phyloP scores from a whole-genome alignment of 2,113 vertebrate genomes.

The rat (Rattus norvegicus) region DNA sequence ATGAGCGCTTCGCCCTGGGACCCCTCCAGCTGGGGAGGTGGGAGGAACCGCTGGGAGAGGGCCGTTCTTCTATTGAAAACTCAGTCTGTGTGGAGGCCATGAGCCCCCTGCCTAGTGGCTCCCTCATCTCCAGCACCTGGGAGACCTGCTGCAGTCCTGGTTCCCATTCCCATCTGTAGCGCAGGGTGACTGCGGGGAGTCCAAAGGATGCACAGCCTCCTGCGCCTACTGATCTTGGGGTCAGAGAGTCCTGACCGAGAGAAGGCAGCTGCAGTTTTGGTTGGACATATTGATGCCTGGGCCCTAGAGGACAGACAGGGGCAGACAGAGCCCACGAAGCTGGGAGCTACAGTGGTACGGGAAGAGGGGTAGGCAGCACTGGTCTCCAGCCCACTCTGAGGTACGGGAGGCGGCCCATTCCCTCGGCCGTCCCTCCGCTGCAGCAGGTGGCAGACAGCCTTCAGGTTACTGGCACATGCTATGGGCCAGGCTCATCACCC shows the following conservation, averaged over 20 bases:
- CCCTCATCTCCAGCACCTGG: background rate
- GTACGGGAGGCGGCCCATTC: background rate
- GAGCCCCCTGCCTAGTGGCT: background rate
- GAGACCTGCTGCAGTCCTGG: background rate
- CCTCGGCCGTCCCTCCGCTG: background rate
- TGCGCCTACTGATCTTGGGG: background rate
- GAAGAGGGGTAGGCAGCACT: too few relatives aligned
- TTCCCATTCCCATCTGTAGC: background rate
- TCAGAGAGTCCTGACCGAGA: background rate
- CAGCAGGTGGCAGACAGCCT: slow-evolving; percentile 55
- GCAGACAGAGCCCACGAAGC: background rate
- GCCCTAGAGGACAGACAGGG: background rate
- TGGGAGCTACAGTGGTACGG: background rate
- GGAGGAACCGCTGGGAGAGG: background rate
- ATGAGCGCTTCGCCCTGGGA: background rate
- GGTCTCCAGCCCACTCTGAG: background rate
- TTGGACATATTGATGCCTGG: background rate
- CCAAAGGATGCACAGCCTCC: background rate
- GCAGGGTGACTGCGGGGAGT: background rate
- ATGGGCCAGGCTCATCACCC: background rate
- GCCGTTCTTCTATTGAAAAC: background rate
- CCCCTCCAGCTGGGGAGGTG: background rate
- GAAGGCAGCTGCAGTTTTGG: background rate
- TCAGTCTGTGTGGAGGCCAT: background rate
- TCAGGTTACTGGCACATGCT: accelerated